Base-by-base conservation (phyloP, 2,888 invertebrate genomes). In the Steinernema hermaphroditum region DNA sequence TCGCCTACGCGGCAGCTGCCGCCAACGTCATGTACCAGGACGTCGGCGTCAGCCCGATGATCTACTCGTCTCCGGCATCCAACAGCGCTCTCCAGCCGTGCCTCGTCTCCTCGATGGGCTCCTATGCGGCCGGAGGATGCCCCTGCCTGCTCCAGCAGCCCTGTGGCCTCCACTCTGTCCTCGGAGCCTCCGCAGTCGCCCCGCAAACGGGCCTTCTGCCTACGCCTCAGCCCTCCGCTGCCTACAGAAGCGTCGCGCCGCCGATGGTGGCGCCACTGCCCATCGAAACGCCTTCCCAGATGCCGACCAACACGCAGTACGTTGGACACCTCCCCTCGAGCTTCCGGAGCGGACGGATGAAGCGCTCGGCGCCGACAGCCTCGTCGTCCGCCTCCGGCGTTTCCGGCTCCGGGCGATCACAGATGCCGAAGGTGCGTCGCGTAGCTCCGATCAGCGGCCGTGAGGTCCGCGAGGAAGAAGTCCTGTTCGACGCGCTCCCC, bases 21-120 rank as follows among this genome's bases (percentile, higher is more conserved):
- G 54, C 54, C 14, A 62, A 62, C 62, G 62, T 62, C 32, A 62
- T 62, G 62, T 62, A 62, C 62, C 54, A 62, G 16, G 32, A 62
- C 32, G 54, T 54, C 54, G 62, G 32, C 32, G 62, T 62, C 16
- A 19, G 29, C 27, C 62, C 62, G 2, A 62, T 62, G 62, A 29
- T 62, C 62, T 62, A 62, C 62, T 24, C 62, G 62, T 24, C 62
- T 62, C 29, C 62, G 62, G 62, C 62, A 62, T 62, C 62, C 62
- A 62, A 62, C 62, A 62, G 62, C 32, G 29, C 29, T 1, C 62
- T 62, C 62, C 62, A 62, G 27, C 62, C 27, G 62, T 62, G 62
- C 34, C 29, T 29, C 62, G 62, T 62, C 27, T 46, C 46, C 46
- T 46, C 46, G 46, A 46, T 46, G 46, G 62, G 62, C 6, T 24